Evolutionary conservation across 2,113 vertebrate species (phyloP), one percentile per base, ranked within the genome.

Genomic region (Salvelinus fontinalis): DNA sequence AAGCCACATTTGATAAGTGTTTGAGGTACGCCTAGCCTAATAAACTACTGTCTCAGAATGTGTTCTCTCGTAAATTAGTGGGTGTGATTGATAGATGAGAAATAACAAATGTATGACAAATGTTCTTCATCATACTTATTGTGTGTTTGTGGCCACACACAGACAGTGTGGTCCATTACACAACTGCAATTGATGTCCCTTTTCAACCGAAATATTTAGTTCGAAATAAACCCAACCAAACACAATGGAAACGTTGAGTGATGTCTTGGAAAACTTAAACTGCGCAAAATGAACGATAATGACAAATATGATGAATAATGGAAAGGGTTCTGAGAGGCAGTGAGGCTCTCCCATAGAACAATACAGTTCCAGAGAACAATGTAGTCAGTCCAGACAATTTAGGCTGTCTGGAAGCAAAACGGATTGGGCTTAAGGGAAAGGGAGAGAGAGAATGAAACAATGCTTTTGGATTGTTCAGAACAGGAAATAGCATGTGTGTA

Each of bases 291-390:
- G 34, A 72, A 62, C 29, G 78, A 78, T 74, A 71, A 80, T 81
- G 73, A 77, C 77, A 73, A 75, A 71, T 68, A 76, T 22, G 22
- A 74, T 83, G 75, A 85, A 83, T 83, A 80, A 85, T 76, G 70
- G 70, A 85, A 27, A 34, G 71, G 77, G 39, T 79, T 85, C 67
- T 34, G 74, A 20, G 39, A 0, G 54, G 65, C 77, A 62, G n/a
- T 16, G 16, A 62, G 6, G 16, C 59, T 14, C 62, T 69, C 70
- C n/a, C 75, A 82, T 66, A 81, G 79, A 73, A 78, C 69, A 80
- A 44, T 75, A 39, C 34, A 39, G 2, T 44, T 9, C 39, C 39
- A 44, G 8, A 3, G 39, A 44, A 44, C 9, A 44, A 44, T 44
- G 71, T 76, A 51, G 64, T n/a, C 4, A 18, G 67, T 16, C 16